phyloP scores from a whole-genome alignment of 2,888 invertebrate species.

The Horisme vitalbata region DNA sequence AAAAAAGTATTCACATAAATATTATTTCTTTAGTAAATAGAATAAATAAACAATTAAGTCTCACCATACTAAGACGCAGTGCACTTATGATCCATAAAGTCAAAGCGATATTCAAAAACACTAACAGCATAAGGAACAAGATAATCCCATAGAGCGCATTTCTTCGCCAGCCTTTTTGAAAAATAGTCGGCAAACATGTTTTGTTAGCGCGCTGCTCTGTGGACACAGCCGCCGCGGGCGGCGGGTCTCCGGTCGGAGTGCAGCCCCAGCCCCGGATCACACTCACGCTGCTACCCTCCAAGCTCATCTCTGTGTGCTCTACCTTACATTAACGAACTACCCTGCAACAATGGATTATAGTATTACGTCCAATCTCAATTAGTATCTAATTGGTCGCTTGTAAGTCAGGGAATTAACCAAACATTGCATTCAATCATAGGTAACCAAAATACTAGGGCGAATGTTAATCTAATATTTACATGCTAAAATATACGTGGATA shows the following conservation, averaged over 20 bases:
- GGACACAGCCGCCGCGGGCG: constrained; percentile 45
- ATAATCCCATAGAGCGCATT: constrained; percentile 94
- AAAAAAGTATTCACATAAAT: too few species aligned
- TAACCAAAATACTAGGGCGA: constrained; percentile 19
- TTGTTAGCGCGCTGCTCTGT: constrained; percentile 37
- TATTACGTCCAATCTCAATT: constrained; percentile 48
- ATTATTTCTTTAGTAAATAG: too few species aligned
- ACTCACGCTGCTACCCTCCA: constrained; percentile 49
- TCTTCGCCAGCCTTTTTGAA: constrained; percentile 92
- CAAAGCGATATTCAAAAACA: constrained; percentile 96
- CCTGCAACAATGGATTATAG: constrained; percentile 56
- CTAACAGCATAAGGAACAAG: constrained; percentile 91
- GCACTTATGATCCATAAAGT: constrained; percentile 98
- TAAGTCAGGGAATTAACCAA: constrained; percentile 25
- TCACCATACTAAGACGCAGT: constrained; percentile 96
- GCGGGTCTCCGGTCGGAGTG: constrained; percentile 68
- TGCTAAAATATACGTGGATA: constrained; percentile 31
- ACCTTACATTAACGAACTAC: constrained; percentile 22
- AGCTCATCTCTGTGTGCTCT: constrained; percentile 44
- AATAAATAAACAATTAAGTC: constrained; percentile 54
- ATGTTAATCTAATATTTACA: constrained; percentile 30
- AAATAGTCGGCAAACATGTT: constrained; percentile 52
- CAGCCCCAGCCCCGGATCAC: constrained; percentile 71
- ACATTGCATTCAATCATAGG: constrained; percentile 22
- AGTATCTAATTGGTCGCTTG: constrained; percentile 37